Base-by-base conservation (phyloP, 2,797 vertebrate species). In the Crypturellus tataupa region DNA sequence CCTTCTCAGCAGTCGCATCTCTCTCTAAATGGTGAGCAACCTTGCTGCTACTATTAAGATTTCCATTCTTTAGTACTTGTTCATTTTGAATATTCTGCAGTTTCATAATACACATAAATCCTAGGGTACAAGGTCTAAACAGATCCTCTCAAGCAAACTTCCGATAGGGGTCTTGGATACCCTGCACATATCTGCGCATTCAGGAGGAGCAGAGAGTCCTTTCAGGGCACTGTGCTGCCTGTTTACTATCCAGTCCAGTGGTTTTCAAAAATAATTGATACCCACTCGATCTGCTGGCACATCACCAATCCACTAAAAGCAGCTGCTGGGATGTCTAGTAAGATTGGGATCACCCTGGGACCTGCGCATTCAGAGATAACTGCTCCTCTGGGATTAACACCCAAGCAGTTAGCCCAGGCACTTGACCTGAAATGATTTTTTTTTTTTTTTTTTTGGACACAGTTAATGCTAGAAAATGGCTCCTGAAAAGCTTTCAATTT, bases 291-390 rank as follows among this genome's bases (percentile, higher is more conserved):
- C 63, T 37, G 42, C 53, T 40, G 70, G 16, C 27, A 6, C 5
- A 1, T 12, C 69, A 44, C 21, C n/a, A 25, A 3, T 0, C 6
- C 64, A 1, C 0, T 1, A 29, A 7, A n/a, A 18, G 39, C 23
- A 44, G 29, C 4, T 35, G 46, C 59, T 35, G 24, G 70, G 58
- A 70, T 49, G 75, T 39, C 37, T 44, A 27, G 12, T 24, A n/a
- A 55, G 60, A 76, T 23, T 60, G 31, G n/a, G 20, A 2, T 24
- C 2, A 1, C 0, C 19, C 70, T 33, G 5, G 67, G 23, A 31
- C 7, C 21, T 5, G 33, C 1, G 2, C 1, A 12, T 23, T 84
- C 55, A 44, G 63, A 20, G 33, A 4, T 1, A 13, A n/a, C n/a
- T 67, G 68, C 53, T 80, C 47, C 70, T 35, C 67, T 47, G 1